Evolutionary conservation across 2,797 vertebrate genomes (phyloP).

Genomic region (Acridotheres tristis): DNA sequence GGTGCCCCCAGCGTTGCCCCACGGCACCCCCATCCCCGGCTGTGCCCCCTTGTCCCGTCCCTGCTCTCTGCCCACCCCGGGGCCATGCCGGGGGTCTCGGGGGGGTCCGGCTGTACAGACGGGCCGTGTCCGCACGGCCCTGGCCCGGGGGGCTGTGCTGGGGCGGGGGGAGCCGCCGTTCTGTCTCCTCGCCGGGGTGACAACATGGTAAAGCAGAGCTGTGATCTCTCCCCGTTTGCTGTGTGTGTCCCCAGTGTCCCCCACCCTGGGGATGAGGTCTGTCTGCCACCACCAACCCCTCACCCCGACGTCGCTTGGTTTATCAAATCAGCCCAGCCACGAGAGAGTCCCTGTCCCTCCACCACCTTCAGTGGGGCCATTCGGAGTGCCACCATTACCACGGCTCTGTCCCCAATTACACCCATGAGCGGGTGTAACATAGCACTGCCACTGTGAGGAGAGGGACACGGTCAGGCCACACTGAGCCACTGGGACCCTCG

Average conservation of each 20-base stretch:
- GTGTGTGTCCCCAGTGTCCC: background rate
- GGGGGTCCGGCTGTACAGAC: conserved; percentile 42
- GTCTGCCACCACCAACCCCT: background rate
- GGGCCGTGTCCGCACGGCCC: background rate
- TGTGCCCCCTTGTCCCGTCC: background rate
- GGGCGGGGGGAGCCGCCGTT: background rate
- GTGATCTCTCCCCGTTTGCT: conserved; percentile 28
- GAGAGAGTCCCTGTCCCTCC: background rate
- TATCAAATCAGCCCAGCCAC: rapidly evolving
- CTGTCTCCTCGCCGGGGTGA: background rate
- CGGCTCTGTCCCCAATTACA: background rate
- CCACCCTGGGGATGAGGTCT: rapidly evolving
- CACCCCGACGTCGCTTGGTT: rapidly evolving
- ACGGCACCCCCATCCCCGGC: background rate
- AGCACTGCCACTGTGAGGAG: background rate
- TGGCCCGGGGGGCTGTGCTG: background rate
- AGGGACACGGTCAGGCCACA: background rate
- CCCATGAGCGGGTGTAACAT: background rate
- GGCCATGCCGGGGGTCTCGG: background rate
- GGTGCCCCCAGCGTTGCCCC: background rate
- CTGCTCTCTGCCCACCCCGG: background rate
- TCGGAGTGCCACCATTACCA: background rate
- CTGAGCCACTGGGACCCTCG: background rate
- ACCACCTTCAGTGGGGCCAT: background rate
- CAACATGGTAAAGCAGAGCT: conserved; percentile 58